Evolutionary conservation across 2,797 vertebrate species (phyloP).

Genomic region (Australoheros facetus): DNA sequence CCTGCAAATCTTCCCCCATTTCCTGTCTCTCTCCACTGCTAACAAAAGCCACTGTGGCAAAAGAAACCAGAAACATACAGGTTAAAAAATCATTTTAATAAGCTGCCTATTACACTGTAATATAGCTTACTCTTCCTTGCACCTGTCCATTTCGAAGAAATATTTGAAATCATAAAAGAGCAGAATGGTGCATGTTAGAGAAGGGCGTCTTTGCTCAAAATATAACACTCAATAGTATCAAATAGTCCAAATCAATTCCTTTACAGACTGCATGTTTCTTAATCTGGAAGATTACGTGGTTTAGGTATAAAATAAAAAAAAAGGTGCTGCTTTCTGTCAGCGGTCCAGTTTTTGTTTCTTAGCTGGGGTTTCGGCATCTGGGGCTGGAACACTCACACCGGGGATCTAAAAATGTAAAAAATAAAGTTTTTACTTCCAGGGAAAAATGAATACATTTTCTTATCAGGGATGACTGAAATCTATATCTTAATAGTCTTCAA

Average conservation of each 20-base stretch:
- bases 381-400: conserved; percentile 79
- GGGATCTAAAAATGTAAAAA: conserved; percentile 72
- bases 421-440: not conserved
- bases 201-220: not conserved
- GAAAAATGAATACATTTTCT: not conserved
- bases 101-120: not conserved
- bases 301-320: not conserved
- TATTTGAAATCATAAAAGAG: not conserved
- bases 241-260: not conserved
- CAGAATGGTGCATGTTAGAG: not conserved
- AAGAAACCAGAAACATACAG: not conserved
- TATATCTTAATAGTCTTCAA: not conserved
- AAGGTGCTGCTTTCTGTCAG: conserved; percentile 50
- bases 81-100: conserved; percentile 22
- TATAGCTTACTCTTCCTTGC: not conserved
- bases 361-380: conserved; percentile 66
- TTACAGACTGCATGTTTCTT: not conserved
- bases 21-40: too few relatives aligned
- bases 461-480: not conserved
- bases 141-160: not conserved
- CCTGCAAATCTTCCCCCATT: too few relatives aligned
- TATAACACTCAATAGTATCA: not conserved
- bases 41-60: too few relatives aligned
- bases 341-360: conserved; percentile 81
- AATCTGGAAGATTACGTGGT: not conserved